A percentile compares a stretch with the other conserved stretches of the same genome.
phyloP scores from a whole-genome alignment of 2,113 vertebrate genomes.

The Prinia subflava region DNA sequence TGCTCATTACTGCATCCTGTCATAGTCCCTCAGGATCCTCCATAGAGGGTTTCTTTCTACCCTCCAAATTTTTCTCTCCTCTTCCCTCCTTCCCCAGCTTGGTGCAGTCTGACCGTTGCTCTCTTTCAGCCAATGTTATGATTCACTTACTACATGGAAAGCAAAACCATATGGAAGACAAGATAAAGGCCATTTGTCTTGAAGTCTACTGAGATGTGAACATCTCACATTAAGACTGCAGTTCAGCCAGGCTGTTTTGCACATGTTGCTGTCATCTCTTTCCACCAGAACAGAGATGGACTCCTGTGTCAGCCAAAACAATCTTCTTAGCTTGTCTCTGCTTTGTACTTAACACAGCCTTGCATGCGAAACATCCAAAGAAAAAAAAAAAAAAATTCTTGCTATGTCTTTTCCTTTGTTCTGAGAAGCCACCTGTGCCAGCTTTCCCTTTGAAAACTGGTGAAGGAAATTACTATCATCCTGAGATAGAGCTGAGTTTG shows the following conservation, averaged over 20 bases:
- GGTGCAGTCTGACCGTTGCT: neutral
- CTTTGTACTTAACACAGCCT: neutral
- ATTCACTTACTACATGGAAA: neutral
- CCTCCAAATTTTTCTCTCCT: neutral
- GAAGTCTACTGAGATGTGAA: constrained; percentile 3
- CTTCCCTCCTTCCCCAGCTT: neutral
- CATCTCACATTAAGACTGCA: neutral
- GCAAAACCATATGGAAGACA: constrained; percentile 33
- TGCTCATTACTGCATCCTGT: neutral
- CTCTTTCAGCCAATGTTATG: neutral
- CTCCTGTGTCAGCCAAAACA: neutral
- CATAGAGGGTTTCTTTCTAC: neutral
- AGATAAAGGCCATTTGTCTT: constrained; percentile 23
- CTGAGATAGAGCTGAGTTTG: neutral
- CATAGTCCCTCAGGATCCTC: neutral
- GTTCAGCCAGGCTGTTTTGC: constrained; percentile 5
- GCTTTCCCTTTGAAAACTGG: neutral
- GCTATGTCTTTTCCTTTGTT: neutral
- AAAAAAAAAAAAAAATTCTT: neutral
- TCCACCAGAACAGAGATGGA: neutral
- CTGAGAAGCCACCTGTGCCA: neutral
- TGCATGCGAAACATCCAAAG: neutral
- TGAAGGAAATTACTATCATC: neutral
- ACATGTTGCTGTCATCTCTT: constrained; percentile 13
- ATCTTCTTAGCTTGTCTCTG: neutral